Base-by-base conservation (phyloP, 2,888 invertebrate genomes). In the Chalcis sispes region DNA sequence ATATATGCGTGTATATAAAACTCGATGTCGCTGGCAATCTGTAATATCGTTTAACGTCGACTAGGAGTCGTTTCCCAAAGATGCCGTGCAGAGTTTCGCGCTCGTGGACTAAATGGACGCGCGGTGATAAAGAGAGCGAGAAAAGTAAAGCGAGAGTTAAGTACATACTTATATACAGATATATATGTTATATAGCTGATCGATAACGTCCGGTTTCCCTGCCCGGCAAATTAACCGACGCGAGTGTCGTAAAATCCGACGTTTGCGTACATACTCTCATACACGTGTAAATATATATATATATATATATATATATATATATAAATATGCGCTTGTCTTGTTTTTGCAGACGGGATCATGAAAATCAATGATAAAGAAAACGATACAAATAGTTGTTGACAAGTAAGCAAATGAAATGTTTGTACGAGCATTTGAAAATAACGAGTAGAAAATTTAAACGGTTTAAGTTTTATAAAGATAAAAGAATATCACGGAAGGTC, bases 211-310 rank as follows among this genome's bases (percentile, higher is more conserved):
- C 72, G 40, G 59, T 42, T 2, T 66, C 23, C 36, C 23, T 36
- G 62, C 23, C 36, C 23, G 50, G 62, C 54, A 71, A 72, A 64
- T 72, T 72, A 64, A 64, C 56, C 46, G 46, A 48, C 46, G 46
- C 32, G 56, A 56, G 46, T 59, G 58, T 66, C 72, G 59, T 66
- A 66, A 66, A 73, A 42, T 66, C 59, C 23, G 50, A 65, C 40
- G 20, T 25, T 29, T 58, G 50, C 7, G 20, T n/a, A 5, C 13
- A 29, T 48, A 10, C 46, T 27, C 27, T 15, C 42, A 27, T 23
- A n/a, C 7, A n/a, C 40, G 29, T 59, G 15, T 42, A 2, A 13
- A 42, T 42, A 15, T 2, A 42, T 32, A 8, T 3, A 4, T 36
- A 7, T 36, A 13, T 23, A n/a, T 18, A n/a, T 36, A 27, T 59